Evolutionary conservation across 2,888 invertebrate species (phyloP).

Genomic region (Pristionchus exspectatus): DNA sequence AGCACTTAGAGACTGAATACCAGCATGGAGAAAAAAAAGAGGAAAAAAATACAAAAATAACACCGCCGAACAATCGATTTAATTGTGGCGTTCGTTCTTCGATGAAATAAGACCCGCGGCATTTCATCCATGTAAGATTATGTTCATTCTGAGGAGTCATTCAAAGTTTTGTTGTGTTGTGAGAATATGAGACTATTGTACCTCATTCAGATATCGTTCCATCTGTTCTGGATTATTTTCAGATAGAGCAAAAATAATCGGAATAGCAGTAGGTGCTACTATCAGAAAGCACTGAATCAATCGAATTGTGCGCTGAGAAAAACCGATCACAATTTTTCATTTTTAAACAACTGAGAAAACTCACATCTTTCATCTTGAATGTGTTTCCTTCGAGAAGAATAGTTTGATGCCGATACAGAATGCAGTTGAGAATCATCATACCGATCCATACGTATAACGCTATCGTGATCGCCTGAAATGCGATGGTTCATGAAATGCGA

Average conservation of each 20-base stretch:
- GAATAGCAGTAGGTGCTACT: background rate
- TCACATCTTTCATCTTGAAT: background rate
- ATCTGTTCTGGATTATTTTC: background rate
- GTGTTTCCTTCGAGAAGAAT: background rate
- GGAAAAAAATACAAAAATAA: background rate
- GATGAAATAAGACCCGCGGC: background rate
- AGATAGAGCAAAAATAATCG: background rate
- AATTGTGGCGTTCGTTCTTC: background rate
- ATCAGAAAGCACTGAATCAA: background rate
- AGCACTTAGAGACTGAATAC: background rate
- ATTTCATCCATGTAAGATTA: background rate
- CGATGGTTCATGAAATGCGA: too few species aligned
- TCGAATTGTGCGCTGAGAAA: background rate
- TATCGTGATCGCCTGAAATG: too few species aligned
- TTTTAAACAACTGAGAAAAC: background rate
- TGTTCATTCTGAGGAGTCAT: background rate
- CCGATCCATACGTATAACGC: too few species aligned
- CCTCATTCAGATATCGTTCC: background rate
- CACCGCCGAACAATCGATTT: background rate
- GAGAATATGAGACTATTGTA: too few species aligned
- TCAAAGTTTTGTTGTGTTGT: too few species aligned
- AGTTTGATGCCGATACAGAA: background rate
- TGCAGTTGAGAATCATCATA: background rate
- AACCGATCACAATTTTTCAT: background rate
- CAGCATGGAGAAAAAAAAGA: too few species aligned